Evolutionary conservation across 2,113 vertebrate species (phyloP).

Genomic region (Pholis gunnellus): DNA sequence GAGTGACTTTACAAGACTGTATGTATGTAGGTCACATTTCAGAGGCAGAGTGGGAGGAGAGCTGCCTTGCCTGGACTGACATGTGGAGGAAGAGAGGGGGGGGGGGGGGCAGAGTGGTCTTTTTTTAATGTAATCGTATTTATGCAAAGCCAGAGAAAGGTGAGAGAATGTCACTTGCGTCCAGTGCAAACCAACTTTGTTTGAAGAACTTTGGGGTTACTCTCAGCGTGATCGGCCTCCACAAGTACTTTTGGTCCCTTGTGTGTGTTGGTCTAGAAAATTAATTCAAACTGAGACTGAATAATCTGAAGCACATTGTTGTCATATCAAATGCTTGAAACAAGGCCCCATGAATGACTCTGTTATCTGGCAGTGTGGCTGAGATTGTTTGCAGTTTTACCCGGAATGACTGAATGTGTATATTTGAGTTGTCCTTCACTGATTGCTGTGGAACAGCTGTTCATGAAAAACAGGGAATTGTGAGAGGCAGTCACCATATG

Average conservation of each 20-base stretch:
- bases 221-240: slow-evolving; percentile 13
- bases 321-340: not conserved
- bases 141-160: not conserved
- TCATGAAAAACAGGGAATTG: slow-evolving; percentile 50
- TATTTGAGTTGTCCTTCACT: slow-evolving; percentile 40
- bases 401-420: slow-evolving; percentile 11
- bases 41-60: slow-evolving; percentile 25
- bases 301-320: slow-evolving; percentile 2
- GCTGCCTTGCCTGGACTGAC: slow-evolving; percentile 30
- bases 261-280: not conserved
- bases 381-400: slow-evolving; percentile 28
- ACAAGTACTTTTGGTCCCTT: not conserved
- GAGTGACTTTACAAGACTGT: not conserved
- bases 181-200: not conserved
- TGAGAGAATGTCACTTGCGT: not conserved
- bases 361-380: not conserved
- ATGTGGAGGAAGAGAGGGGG: slow-evolving; percentile 16
- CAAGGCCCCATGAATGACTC: not conserved
- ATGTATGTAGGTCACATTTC: slow-evolving; percentile 39
- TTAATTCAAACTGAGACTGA: not conserved
- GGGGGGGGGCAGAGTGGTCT: not conserved
- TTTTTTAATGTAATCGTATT: not conserved
- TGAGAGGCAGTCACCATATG: slow-evolving; percentile 58
- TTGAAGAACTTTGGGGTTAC: not conserved
- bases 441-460: slow-evolving; percentile 62